Evolutionary conservation across 2,888 invertebrate genomes (phyloP).

Genomic region (Tipula vernalis): DNA sequence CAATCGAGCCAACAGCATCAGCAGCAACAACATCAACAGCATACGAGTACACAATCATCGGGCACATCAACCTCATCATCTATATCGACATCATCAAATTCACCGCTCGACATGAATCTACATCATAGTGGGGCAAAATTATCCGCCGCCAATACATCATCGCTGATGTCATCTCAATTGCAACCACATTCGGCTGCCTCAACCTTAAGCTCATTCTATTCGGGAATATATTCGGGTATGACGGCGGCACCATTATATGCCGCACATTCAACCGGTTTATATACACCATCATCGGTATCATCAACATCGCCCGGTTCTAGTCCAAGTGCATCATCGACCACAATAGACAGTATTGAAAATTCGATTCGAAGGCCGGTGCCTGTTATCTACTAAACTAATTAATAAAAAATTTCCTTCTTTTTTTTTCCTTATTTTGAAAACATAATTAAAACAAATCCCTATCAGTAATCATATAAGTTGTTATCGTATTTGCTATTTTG

Average conservation of each 20-base stretch:
- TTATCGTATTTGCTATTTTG: background rate
- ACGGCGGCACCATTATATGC: constrained; percentile 34
- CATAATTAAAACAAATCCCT: background rate
- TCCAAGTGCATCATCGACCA: constrained; percentile 24
- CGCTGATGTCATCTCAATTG: constrained; percentile 30
- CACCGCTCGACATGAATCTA: background rate
- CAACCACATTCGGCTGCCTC: constrained; percentile 26
- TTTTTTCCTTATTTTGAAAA: background rate
- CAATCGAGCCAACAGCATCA: constrained; percentile 31
- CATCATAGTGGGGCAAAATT: background rate
- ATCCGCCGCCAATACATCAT: background rate
- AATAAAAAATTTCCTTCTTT: background rate
- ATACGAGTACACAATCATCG: background rate
- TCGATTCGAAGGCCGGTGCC: constrained; percentile 34
- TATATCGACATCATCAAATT: background rate
- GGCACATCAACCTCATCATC: background rate
- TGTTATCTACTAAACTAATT: constrained; percentile 29
- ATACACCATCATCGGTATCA: constrained; percentile 30
- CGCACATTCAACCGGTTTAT: constrained; percentile 33
- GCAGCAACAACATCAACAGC: constrained; percentile 24
- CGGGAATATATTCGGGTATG: constrained; percentile 35
- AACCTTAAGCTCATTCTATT: constrained; percentile 34
- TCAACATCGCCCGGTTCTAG: constrained; percentile 34
- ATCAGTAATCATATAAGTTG: background rate
- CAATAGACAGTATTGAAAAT: constrained; percentile 31